Evolutionary conservation across 2,888 invertebrate species (phyloP).

Genomic region (Melinopterus prodromus): DNA sequence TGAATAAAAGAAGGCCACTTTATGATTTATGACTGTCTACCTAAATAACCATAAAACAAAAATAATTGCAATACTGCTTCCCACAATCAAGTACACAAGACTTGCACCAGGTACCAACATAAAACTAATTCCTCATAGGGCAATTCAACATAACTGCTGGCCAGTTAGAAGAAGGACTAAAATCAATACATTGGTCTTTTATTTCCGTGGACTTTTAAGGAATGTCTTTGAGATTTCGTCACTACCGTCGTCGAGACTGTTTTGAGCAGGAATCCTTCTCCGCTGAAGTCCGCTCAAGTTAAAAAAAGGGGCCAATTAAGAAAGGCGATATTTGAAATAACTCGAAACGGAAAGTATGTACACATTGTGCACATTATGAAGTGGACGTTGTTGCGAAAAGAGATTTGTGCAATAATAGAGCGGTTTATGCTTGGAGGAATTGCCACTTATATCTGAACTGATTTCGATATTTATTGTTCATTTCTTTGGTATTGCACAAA

Average conservation of each 20-base stretch:
- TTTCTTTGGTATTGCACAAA: not conserved
- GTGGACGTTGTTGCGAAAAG: not conserved
- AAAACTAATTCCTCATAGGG: no score
- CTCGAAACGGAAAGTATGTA: constrained; percentile 48
- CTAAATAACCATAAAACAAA: no score
- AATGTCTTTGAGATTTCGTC: no score
- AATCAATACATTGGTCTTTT: no score
- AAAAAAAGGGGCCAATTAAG: constrained; percentile 45
- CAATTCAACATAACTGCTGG: no score
- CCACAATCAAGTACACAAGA: no score
- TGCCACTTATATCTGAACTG: not conserved
- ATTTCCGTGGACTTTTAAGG: no score
- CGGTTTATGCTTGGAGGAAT: not conserved
- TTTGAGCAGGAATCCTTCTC: constrained; percentile 43
- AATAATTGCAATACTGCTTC: no score
- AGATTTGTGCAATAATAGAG: constrained; percentile 4
- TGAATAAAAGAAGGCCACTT: no score
- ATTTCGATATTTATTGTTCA: not conserved
- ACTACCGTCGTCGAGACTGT: constrained; percentile 44
- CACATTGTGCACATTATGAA: not conserved
- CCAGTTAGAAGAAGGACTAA: no score
- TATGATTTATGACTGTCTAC: no score
- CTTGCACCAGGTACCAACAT: no score
- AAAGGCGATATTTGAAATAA: constrained; percentile 47
- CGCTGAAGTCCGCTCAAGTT: constrained; percentile 41